Conservation (phyloP, 2,797 vertebrate species). For the Crenuchus spilurus region DNA sequence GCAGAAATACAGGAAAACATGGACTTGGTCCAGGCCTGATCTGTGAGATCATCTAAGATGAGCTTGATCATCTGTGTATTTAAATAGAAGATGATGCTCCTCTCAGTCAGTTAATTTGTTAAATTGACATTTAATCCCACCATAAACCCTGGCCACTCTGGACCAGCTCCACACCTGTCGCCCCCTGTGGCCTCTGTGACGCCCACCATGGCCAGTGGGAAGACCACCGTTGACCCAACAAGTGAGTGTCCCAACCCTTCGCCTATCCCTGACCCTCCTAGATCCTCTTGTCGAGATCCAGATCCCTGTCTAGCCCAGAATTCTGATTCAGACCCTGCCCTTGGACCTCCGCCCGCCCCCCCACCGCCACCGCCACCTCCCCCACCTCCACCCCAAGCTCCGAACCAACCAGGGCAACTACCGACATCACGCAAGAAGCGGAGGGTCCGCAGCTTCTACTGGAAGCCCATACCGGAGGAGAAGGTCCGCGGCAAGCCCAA, state of each 20-base stretch:
- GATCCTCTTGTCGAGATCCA: slow-evolving; percentile 70
- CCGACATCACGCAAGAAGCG: slow-evolving; percentile 85
- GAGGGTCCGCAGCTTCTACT: slow-evolving; percentile 93
- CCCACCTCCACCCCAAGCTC: slow-evolving; percentile 50
- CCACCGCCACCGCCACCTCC: slow-evolving; percentile 65
- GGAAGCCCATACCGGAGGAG: slow-evolving; percentile 97
- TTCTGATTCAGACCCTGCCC: slow-evolving; percentile 19
- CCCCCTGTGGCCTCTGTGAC: slow-evolving; percentile 73
- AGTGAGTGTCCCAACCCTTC: background rate
- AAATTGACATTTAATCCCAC: background rate
- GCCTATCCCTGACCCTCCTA: slow-evolving; percentile 23
- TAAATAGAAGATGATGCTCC: slow-evolving; percentile 11
- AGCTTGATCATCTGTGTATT: no score
- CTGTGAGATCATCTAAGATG: no score
- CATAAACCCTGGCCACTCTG: slow-evolving; percentile 13
- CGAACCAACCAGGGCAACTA: slow-evolving; percentile 58
- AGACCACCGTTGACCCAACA: slow-evolving; percentile 59
- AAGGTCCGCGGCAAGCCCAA: slow-evolving; percentile 94
- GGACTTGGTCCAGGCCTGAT: no score
- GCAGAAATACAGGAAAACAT: no score
- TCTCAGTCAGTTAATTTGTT: background rate
- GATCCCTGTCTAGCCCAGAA: slow-evolving; percentile 73
- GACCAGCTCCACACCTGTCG: slow-evolving; percentile 19
- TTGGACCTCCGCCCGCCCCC: slow-evolving; percentile 57
- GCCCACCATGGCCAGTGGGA: slow-evolving; percentile 89